phyloP scores from a whole-genome alignment of 2,113 vertebrate genomes.

The Oncorhynchus mykiss region DNA sequence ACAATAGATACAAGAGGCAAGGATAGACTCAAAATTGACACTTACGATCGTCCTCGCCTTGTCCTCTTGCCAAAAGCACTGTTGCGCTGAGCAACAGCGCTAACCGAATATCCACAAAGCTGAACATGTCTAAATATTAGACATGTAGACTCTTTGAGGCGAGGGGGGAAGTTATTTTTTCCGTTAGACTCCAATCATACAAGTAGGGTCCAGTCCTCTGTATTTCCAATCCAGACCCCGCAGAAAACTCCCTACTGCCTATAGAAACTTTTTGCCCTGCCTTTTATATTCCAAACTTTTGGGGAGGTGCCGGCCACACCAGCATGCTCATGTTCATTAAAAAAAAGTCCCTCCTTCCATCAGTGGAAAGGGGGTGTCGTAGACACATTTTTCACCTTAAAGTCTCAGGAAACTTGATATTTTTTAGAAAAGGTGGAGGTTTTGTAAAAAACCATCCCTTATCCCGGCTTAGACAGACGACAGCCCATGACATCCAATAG shows the following conservation, averaged over 20 bases:
- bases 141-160: constrained; percentile 99
- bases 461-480: constrained; percentile 24
- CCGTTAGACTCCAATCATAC: constrained; percentile 96
- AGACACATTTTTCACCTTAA: constrained; percentile 42
- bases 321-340: constrained; percentile 75
- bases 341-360: constrained; percentile 79
- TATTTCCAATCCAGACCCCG: constrained; percentile 90
- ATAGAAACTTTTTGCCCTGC: constrained; percentile 72
- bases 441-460: constrained; percentile 27
- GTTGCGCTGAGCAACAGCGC: constrained; percentile 93
- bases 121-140: constrained; percentile 99
- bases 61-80: constrained; percentile 88
- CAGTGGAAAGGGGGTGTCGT: constrained; percentile 71
- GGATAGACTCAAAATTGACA: constrained; percentile 42
- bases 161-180: constrained; percentile 77
- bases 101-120: constrained; percentile 99
- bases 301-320: constrained; percentile 78
- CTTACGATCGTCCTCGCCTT: constrained; percentile 96
- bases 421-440: constrained; percentile 54
- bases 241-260: constrained; percentile 98
- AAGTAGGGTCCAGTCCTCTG: constrained; percentile 83
- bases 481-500: constrained; percentile 37
- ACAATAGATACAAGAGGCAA: constrained; percentile 14
- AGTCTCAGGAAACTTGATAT: constrained; percentile 53
- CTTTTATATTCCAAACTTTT: constrained; percentile 81